Percentiles rank a stretch among this genome's conserved stretches.
phyloP scores from a whole-genome alignment of 2,888 invertebrate genomes.

The Kuschelorhynchus macadamiae region DNA sequence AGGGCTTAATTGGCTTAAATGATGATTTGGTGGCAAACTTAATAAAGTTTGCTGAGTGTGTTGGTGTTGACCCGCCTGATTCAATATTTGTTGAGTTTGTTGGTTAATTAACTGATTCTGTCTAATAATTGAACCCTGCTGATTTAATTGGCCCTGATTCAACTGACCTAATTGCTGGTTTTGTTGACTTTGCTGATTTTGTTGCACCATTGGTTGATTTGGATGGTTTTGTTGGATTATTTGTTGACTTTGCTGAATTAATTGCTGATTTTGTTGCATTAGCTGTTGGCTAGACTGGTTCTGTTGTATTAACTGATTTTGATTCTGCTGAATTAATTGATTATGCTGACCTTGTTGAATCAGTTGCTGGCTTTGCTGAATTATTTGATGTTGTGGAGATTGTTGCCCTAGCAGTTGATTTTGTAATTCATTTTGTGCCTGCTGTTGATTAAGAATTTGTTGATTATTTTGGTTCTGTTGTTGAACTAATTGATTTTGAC shows the following conservation, averaged over 20 bases:
- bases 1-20: conserved; percentile 66
- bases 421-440: conserved; percentile 49
- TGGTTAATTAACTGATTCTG: conserved; percentile 38
- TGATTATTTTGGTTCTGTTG: conserved; percentile 31
- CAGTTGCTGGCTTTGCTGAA: conserved; percentile 55
- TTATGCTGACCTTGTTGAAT: conserved; percentile 44
- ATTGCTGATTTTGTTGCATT: conserved; percentile 10
- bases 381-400: conserved; percentile 49
- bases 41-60: conserved; percentile 31
- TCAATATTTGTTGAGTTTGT: conserved; percentile 38
- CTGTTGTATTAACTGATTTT: conserved; percentile 16
- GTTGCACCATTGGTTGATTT: not conserved
- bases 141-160: conserved; percentile 15
- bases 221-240: conserved; percentile 3
- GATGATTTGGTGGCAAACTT: conserved; percentile 51
- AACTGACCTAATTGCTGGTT: conserved; percentile 5
- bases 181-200: conserved; percentile 9
- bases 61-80: conserved; percentile 33
- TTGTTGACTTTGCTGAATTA: conserved; percentile 7
- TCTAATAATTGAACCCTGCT: conserved; percentile 15
- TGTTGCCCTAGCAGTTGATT: conserved; percentile 51
- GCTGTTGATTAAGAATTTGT: conserved; percentile 42
- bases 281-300: not conserved
- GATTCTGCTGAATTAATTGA: conserved; percentile 2
- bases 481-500: conserved; percentile 25